phyloP scores from a whole-genome alignment of 2,797 vertebrate species.

The Anolis apletophallus region DNA sequence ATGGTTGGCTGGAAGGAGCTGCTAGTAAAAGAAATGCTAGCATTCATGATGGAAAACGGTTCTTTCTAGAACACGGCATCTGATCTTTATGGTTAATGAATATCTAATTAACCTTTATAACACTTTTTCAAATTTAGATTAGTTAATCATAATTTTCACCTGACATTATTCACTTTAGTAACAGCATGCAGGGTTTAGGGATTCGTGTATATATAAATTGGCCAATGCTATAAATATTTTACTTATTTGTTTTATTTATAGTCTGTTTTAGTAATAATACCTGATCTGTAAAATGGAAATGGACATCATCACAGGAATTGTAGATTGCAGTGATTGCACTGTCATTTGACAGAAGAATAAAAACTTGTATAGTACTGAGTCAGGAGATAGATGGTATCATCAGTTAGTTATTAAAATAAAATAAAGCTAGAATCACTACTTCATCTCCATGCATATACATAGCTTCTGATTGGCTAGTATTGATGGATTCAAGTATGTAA shows the following conservation, averaged over 20 bases:
- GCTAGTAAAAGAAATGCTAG: neutral
- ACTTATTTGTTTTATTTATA: neutral
- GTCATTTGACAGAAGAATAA: neutral
- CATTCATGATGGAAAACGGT: neutral
- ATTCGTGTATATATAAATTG: neutral
- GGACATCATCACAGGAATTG: neutral
- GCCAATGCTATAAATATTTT: neutral
- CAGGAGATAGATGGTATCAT: neutral
- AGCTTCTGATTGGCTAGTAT: neutral
- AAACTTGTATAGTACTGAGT: neutral
- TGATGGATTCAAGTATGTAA: neutral
- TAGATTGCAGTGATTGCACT: neutral
- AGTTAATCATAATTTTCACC: neutral
- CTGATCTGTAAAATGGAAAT: neutral
- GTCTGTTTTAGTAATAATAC: neutral
- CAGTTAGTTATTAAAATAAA: too few species aligned
- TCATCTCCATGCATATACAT: neutral
- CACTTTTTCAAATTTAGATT: neutral
- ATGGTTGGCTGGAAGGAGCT: neutral
- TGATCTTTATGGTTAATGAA: neutral
- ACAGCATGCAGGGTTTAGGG: neutral
- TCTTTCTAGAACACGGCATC: neutral
- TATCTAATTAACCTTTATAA: neutral
- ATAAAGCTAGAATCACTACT: neutral
- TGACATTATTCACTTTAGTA: constrained; percentile 24